Percentiles rank a stretch among this genome's conserved stretches.
These are phyloP conservation scores for Sinodicranocentrus sp. DNA, from an alignment of 2,888 invertebrate species.

Conservation along the genomic window DNA sequence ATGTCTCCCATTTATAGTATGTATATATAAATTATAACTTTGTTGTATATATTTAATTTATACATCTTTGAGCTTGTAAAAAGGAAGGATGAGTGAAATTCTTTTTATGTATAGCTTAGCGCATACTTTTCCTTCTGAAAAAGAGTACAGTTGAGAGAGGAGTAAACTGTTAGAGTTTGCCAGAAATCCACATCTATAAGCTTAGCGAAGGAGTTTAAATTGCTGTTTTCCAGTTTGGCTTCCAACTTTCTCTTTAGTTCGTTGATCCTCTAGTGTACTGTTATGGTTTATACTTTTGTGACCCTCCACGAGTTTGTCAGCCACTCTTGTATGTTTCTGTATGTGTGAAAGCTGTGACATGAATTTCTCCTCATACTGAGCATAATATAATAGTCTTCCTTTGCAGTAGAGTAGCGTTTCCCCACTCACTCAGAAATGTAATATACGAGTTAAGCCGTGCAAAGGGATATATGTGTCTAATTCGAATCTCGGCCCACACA, in stretches of 20 bases:
- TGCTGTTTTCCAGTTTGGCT: slow-evolving; percentile 45
- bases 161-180: slow-evolving; percentile 19
- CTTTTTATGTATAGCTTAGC: slow-evolving; percentile 14
- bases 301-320: slow-evolving; percentile 43
- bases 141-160: background rate
- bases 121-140: no score
- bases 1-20: background rate
- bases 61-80: background rate
- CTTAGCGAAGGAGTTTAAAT: slow-evolving; percentile 46
- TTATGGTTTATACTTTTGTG: slow-evolving; percentile 45
- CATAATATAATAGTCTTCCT: slow-evolving; percentile 12
- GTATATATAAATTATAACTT: no score
- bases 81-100: slow-evolving; percentile 10
- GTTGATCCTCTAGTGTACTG: slow-evolving; percentile 64
- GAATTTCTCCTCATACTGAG: background rate
- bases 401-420: background rate
- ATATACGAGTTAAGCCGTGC: no score
- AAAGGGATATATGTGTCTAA: background rate
- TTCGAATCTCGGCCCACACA: background rate
- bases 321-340: slow-evolving; percentile 10
- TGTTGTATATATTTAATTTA: slow-evolving; percentile 14
- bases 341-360: slow-evolving; percentile 41
- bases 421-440: no score
- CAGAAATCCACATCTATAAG: slow-evolving; percentile 28
- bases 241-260: slow-evolving; percentile 47